Percentiles rank a stretch among this genome's conserved stretches.
Conservation (phyloP, 2,797 vertebrate genomes). For the Anas acuta region DNA sequence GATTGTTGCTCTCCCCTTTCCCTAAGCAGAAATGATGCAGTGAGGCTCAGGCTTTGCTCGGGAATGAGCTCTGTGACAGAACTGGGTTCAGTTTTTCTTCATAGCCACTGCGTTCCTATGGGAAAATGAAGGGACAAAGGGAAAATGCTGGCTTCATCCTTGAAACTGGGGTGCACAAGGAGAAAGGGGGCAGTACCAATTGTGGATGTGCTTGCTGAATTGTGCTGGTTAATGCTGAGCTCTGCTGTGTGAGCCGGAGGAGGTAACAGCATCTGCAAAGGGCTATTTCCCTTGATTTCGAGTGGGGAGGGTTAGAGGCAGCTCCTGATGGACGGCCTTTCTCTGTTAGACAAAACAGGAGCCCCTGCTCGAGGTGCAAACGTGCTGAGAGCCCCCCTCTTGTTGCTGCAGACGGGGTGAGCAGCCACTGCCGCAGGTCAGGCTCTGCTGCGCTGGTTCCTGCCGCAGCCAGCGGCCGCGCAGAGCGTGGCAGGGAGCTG, state of each 20-base stretch:
- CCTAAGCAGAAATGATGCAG: neutral
- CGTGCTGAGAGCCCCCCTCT: neutral
- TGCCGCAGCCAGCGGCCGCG: neutral
- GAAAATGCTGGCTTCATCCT: neutral
- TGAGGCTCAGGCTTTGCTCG: neutral
- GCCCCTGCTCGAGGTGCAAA: neutral
- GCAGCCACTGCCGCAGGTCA: accelerated
- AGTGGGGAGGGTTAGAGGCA: neutral
- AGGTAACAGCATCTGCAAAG: accelerated
- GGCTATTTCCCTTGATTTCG: accelerated
- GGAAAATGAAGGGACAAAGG: neutral
- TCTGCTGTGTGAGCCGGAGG: accelerated
- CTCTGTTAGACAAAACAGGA: neutral
- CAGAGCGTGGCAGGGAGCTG: neutral
- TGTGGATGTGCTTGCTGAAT: neutral
- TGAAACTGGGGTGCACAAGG: accelerated
- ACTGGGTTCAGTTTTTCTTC: neutral
- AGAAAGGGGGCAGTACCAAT: neutral
- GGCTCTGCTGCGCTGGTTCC: neutral
- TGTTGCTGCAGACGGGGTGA: neutral
- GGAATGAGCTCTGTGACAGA: neutral
- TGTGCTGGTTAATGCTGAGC: neutral
- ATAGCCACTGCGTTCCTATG: neutral
- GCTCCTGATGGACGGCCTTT: neutral
- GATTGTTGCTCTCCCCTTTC: neutral